phyloP scores from a whole-genome alignment of 2,113 vertebrate genomes.

The Monopterus albus region DNA sequence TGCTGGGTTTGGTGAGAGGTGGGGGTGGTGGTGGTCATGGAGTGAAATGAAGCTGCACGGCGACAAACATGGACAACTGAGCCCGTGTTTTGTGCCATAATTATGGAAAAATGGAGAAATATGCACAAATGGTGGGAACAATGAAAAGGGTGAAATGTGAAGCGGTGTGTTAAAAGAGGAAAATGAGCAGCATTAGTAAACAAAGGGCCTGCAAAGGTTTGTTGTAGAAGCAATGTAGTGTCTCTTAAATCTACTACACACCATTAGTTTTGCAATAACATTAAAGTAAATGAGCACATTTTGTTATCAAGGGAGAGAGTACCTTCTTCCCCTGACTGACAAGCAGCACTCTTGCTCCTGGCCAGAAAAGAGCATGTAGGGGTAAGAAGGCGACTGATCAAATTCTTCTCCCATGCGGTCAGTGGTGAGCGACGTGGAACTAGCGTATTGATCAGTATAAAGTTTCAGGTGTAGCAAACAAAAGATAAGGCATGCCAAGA shows the following conservation, averaged over 20 bases:
- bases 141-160: slow-evolving; percentile 28
- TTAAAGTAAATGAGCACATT: slow-evolving; percentile 13
- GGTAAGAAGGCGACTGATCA: slow-evolving; percentile 92
- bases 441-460: slow-evolving; percentile 68
- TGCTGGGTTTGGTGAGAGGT: slow-evolving; percentile 63
- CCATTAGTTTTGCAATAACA: not conserved
- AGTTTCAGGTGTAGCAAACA: slow-evolving; percentile 49
- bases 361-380: slow-evolving; percentile 96
- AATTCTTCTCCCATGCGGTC: slow-evolving; percentile 92
- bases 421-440: slow-evolving; percentile 88
- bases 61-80: slow-evolving; percentile 97
- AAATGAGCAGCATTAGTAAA: slow-evolving; percentile 64
- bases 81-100: slow-evolving; percentile 52
- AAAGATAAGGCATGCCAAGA: slow-evolving; percentile 40
- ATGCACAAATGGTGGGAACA: slow-evolving; percentile 10
- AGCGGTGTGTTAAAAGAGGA: slow-evolving; percentile 70
- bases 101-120: slow-evolving; percentile 15
- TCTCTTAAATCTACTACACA: not conserved
- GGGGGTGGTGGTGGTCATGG: slow-evolving; percentile 80
- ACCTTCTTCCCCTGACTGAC: slow-evolving; percentile 91
- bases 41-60: slow-evolving; percentile 96
- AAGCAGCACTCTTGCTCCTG: slow-evolving; percentile 93
- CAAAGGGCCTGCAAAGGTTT: not conserved
- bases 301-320: slow-evolving; percentile 59
- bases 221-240: not conserved